A percentile compares a stretch with the other conserved stretches of the same genome.
Evolutionary conservation across 2,888 invertebrate genomes (phyloP).

Genomic region (Melikaiella ostensackeni): DNA sequence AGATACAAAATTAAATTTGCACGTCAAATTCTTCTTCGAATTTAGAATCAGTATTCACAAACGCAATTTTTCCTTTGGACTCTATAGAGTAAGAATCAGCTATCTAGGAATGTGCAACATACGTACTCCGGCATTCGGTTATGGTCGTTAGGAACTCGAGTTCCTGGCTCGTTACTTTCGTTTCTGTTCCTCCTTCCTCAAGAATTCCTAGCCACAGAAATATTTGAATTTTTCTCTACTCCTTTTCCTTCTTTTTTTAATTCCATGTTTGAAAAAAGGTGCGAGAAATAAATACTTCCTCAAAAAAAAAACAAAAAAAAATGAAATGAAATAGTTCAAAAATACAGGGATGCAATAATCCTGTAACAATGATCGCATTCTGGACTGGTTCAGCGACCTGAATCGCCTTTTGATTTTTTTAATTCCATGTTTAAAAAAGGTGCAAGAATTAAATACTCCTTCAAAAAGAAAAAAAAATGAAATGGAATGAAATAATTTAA

Average conservation of each 20-base stretch:
- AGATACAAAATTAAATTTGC: too few relatives aligned
- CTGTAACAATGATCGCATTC: too few relatives aligned
- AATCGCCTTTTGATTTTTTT: too few relatives aligned
- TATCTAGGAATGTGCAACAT: constrained; percentile 25
- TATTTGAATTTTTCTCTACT: not conserved
- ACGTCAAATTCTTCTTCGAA: not conserved
- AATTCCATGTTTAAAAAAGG: too few relatives aligned
- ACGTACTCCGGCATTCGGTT: constrained; percentile 31
- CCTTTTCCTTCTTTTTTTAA: not conserved
- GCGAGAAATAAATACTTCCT: too few relatives aligned
- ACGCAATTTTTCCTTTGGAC: not conserved
- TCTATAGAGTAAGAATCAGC: constrained; percentile 4
- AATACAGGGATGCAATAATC: too few relatives aligned
- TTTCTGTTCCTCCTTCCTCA: constrained; percentile 28
- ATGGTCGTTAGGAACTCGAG: constrained; percentile 32
- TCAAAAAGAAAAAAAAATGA: too few relatives aligned
- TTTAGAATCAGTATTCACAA: not conserved
- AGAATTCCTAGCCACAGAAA: constrained; percentile 15
- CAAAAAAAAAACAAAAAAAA: too few relatives aligned
- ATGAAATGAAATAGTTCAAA: too few relatives aligned
- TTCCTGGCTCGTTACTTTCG: constrained; percentile 28
- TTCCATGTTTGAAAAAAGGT: too few relatives aligned
- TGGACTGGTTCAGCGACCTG: constrained; percentile 62
- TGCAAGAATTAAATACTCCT: too few relatives aligned
- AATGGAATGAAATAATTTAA: too few relatives aligned